Evolutionary conservation across 2,113 vertebrate genomes (phyloP).

Genomic region (Rattus norvegicus): GRCr8 NC_086019.1:131802501-131803000

Average conservation of each 20-base stretch:
- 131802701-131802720: not conserved
- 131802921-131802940: rapidly evolving
- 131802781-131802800: not conserved
- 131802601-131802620: not conserved
- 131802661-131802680: not conserved
- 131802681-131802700: not conserved
- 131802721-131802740: not conserved
- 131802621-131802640: not conserved
- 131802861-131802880: not conserved
- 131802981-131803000: not conserved
- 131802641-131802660: not conserved
- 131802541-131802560: not conserved
- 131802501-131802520: not conserved
- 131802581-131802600: not conserved
- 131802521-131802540: not conserved
- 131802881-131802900: not conserved
- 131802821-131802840: not conserved
- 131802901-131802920: rapidly evolving
- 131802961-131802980: not conserved
- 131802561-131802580: not conserved
- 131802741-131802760: not conserved
- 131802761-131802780: not conserved
- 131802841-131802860: not conserved
- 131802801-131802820: not conserved
- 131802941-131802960: not conserved